Base-by-base conservation (phyloP, 2,888 invertebrate species). In the Ecdyonurus torrentis region DNA sequence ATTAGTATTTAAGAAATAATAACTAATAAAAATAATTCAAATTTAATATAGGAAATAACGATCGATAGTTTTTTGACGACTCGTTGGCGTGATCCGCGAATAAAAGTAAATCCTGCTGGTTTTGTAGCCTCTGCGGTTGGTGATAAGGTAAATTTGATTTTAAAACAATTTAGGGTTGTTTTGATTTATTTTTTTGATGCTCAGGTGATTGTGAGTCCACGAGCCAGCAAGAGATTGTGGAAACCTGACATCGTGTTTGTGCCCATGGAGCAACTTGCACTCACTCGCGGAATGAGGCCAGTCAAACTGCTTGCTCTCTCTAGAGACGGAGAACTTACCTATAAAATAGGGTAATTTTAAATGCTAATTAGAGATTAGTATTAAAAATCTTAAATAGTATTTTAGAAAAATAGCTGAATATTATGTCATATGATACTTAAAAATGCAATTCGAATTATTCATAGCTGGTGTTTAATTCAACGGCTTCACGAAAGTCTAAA, bases 181-280 rank as follows among this genome's bases (percentile, higher is more conserved):
- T n/a, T n/a, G n/a, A n/a, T n/a, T n/a, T n/a, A n/a, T 37, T 37
- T 5, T 10, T 37, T 37, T 5, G 5, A 37, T 37, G 5, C 37
- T 5, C 37, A 37, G 58, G 58, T 22, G 58, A 20, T 58, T 58
- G 58, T 58, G 58, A 20, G 20, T n/a, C 58, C 58, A n/a, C 22
- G 19, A 10, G 23, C 59, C 24, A 59, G 59, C 22, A 22, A 59
- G 20, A n/a, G 18, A 19, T 7, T 59, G 24, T 59, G 59, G 59
- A 59, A 59, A 23, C 59, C 59, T 22, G 59, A 59, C 22, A 59
- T 59, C 20, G 59, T 59, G 5, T 59, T 59, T 7, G 59, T 59
- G 22, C 59, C 59, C 20, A 59, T 59, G 59, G 24, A 59, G 22
- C 23, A 59, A 7, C 20, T 59, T 2, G 22, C 59, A 2, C 22